phyloP scores from a whole-genome alignment of 2,888 invertebrate species.

The Lottia scabra region DNA sequence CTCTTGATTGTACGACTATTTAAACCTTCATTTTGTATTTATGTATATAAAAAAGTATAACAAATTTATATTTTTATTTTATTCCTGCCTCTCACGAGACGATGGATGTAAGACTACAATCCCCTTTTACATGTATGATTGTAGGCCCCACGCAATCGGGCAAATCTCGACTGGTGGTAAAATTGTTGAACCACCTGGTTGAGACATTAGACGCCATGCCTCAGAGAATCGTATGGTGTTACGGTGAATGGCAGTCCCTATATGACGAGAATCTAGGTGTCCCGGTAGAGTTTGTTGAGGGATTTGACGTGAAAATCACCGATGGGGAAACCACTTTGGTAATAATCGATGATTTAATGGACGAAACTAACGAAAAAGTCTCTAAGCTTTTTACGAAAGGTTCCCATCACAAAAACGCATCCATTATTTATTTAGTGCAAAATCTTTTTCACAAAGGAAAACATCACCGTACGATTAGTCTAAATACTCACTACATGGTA shows the following conservation, averaged over 20 bases:
- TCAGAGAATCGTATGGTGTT: conserved; percentile 8
- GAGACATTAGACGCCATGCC: background rate
- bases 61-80: too few species aligned
- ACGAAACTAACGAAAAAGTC: conserved; percentile 1
- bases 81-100: too few species aligned
- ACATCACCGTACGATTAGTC: conserved; percentile 9
- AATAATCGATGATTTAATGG: conserved; percentile 13
- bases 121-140: background rate
- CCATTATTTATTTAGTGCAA: conserved; percentile 4
- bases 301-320: background rate
- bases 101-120: background rate
- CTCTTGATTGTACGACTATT: too few species aligned
- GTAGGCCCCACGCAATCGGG: background rate
- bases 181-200: background rate
- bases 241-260: conserved; percentile 7
- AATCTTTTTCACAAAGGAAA: conserved; percentile 17
- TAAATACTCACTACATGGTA: conserved; percentile 14
- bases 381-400: conserved; percentile 16
- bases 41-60: too few species aligned
- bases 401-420: conserved; percentile 11
- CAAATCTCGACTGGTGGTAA: background rate
- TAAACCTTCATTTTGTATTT: too few species aligned
- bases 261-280: too few species aligned
- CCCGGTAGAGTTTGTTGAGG: conserved; percentile 8
- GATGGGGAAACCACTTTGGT: background rate